phyloP scores from a whole-genome alignment of 2,888 invertebrate genomes.

The Cephus runcator region DNA sequence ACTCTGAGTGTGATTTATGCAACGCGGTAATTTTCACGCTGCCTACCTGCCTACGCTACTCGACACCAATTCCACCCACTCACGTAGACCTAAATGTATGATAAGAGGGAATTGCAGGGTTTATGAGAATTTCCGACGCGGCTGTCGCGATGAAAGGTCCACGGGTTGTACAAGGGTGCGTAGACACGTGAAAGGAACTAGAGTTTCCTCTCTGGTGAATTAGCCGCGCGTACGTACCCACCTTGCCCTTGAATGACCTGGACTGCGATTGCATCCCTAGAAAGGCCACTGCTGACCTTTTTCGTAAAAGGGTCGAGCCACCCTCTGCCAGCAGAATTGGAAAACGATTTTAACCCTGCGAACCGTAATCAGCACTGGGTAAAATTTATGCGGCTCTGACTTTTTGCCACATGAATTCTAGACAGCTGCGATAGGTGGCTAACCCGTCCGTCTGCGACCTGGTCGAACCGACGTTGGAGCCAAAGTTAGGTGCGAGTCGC shows the following conservation, averaged over 20 bases:
- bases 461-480: background rate
- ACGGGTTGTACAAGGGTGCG: slow-evolving; percentile 16
- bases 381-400: slow-evolving; percentile 3
- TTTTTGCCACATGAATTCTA: background rate
- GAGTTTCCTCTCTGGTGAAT: background rate
- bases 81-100: background rate
- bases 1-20: slow-evolving; percentile 45
- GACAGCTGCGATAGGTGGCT: background rate
- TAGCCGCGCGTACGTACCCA: background rate
- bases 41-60: background rate
- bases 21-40: slow-evolving; percentile 38
- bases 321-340: background rate
- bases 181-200: background rate
- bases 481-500: background rate
- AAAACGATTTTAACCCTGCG: slow-evolving; percentile 1
- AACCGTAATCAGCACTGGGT: background rate
- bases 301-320: background rate
- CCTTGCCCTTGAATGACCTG: background rate
- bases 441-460: background rate
- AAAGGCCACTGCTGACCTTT: background rate
- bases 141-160: slow-evolving; percentile 15
- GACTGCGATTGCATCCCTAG: background rate
- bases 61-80: slow-evolving; percentile 1
- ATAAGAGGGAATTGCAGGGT: background rate
- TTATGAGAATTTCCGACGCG: background rate